These are phyloP conservation scores for Volucella bombylans DNA, from an alignment of 2,888 invertebrate genomes.

Conservation along the genomic window DNA sequence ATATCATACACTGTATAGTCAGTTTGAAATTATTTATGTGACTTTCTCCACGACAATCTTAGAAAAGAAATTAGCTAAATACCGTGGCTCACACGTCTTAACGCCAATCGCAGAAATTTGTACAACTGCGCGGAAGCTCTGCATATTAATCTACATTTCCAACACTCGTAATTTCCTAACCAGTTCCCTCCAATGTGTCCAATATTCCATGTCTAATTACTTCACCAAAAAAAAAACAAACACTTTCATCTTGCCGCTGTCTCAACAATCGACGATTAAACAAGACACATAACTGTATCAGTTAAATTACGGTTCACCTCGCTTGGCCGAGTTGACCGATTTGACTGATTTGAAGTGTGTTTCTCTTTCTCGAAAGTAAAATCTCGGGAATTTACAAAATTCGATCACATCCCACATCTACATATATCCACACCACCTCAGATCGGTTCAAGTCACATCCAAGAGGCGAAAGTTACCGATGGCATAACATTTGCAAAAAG, in stretches of 20 bases:
- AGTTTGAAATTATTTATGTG: too few relatives aligned
- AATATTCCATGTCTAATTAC: constrained; percentile 6
- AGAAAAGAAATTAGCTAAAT: too few relatives aligned
- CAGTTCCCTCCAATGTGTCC: neutral
- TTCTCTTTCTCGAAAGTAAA: constrained; percentile 29
- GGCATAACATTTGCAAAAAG: neutral
- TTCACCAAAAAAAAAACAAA: neutral
- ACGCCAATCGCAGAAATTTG: too few relatives aligned
- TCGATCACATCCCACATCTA: neutral
- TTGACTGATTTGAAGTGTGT: neutral
- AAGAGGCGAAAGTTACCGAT: constrained; percentile 30
- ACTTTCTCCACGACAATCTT: too few relatives aligned
- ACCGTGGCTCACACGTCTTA: too few relatives aligned
- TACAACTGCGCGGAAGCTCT: too few relatives aligned
- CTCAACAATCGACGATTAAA: neutral
- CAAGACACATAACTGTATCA: neutral
- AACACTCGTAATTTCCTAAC: neutral
- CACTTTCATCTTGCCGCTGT: neutral
- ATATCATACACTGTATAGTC: too few relatives aligned
- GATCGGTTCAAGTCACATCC: constrained; percentile 13
- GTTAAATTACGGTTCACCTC: constrained; percentile 15
- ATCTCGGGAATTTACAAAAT: constrained; percentile 8
- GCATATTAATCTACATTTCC: too few relatives aligned
- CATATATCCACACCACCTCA: neutral
- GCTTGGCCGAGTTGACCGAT: neutral